Evolutionary conservation across 2,888 invertebrate genomes (phyloP), one percentile per base, ranked within the genome.

Genomic region (Corythucha ciliata): DNA sequence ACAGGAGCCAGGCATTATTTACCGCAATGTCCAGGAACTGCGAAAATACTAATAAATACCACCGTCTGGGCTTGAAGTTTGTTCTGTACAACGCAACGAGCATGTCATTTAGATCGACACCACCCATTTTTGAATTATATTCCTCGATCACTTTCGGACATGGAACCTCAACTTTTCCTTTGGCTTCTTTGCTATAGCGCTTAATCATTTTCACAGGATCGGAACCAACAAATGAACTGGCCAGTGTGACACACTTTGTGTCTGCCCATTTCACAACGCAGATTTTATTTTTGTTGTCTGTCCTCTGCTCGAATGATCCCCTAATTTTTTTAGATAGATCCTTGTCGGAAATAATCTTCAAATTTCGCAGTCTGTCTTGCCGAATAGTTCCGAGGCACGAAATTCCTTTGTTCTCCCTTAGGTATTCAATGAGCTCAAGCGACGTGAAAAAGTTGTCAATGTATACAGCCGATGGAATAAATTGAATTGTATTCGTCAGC

Each of bases 401-500:
- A 40, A 57, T 50, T 7, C 55, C 53, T 16, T 41, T 37, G 12
- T 56, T 42, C 12, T 34, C 24, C 39, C 51, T 46, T 20, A 56
- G 18, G 24, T 54, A 47, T 16, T 42, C 32, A 25, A 48, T 36
- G 3, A 54, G 36, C 29, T 53, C 46, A 5, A 42, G 25, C 16
- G 46, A 48, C 3, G 44, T 48, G 29, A 57, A 57, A 47, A 45
- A 62, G 48, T 60, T 62, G 45, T 63, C 62, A 49, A 56, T 60
- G 53, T 55, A 60, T n/a, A 62, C 44, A 39, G 41, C 33, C 14
- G 25, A 21, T 7, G 54, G 32, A 16, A 52, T 46, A 6, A 53
- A 25, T 29, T 52, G 39, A 25, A 63, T 60, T 20, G 57, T 58
- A 47, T 57, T 57, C 16, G 52, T 58, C 33, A 61, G 52, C 37